Evolutionary conservation across 2,113 vertebrate species (phyloP).

Genomic region (Hipposideros armiger): DNA sequence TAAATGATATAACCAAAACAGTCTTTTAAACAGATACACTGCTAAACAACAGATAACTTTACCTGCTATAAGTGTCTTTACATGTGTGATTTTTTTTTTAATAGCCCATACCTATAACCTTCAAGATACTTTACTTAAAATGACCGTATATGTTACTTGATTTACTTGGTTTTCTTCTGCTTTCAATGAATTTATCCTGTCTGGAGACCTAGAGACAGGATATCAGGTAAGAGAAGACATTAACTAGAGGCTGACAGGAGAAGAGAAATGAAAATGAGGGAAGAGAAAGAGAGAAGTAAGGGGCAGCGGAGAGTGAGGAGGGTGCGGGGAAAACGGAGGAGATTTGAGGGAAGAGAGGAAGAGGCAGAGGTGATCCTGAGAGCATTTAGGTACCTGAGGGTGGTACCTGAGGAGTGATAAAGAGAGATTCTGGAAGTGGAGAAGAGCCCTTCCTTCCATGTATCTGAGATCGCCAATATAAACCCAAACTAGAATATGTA

Average conservation of each 20-base stretch:
- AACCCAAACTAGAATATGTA: background rate
- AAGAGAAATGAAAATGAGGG: slow-evolving; percentile 1
- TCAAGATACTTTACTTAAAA: background rate
- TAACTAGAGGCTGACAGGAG: background rate
- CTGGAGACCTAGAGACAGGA: background rate
- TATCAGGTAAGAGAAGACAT: background rate
- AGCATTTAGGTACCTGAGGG: background rate
- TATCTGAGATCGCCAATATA: background rate
- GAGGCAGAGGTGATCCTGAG: background rate
- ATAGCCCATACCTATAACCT: background rate
- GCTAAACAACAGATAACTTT: slow-evolving; percentile 41
- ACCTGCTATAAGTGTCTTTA: background rate
- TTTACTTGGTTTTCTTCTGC: background rate
- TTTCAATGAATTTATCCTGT: background rate
- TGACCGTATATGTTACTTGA: background rate
- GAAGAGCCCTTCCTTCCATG: background rate
- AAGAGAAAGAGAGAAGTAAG: background rate
- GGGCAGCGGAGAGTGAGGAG: background rate
- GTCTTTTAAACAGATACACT: slow-evolving; percentile 32
- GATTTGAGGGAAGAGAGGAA: background rate
- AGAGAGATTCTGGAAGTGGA: background rate
- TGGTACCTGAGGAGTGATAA: background rate
- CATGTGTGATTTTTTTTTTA: slow-evolving; percentile 19
- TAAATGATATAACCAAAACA: slow-evolving; percentile 59
- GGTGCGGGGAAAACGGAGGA: background rate